Evolutionary conservation across 2,113 vertebrate genomes (phyloP).

Genomic region (Hiodon tergisus): DNA sequence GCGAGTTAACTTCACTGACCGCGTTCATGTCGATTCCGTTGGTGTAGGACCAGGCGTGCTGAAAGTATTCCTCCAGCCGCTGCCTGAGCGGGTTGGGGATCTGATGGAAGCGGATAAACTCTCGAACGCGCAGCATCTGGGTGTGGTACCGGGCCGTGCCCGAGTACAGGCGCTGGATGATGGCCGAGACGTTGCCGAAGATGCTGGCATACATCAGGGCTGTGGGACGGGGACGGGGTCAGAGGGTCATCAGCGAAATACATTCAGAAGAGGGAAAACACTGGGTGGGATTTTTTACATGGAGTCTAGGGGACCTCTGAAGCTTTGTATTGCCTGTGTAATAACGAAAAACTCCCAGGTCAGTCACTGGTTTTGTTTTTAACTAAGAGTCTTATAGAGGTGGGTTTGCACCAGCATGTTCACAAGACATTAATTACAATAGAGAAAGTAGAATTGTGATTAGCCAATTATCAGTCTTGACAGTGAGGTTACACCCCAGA

Average conservation of each 20-base stretch:
- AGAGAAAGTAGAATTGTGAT: too few species aligned
- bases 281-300: not conserved
- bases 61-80: constrained; percentile 78
- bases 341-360: too few species aligned
- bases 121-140: constrained; percentile 77
- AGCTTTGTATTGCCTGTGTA: too few species aligned
- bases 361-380: too few species aligned
- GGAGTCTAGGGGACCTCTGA: not conserved
- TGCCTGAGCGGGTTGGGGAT: constrained; percentile 78
- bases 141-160: constrained; percentile 84
- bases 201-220: constrained; percentile 88
- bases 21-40: constrained; percentile 85
- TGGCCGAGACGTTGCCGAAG: constrained; percentile 83
- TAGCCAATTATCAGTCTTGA: too few species aligned
- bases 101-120: constrained; percentile 81
- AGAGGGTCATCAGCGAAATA: not conserved
- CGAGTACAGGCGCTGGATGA: constrained; percentile 82
- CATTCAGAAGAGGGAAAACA: not conserved
- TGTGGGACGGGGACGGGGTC: constrained; percentile 31
- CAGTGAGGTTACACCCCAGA: too few species aligned
- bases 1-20: constrained; percentile 49
- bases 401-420: too few species aligned
- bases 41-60: constrained; percentile 82
- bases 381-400: too few species aligned
- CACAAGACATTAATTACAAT: too few species aligned